Evolutionary conservation across 1,140 invertebrate genomes (phyloP), one percentile per base, ranked within the genome.

Genomic region (Drosophila yakuba): DNA sequence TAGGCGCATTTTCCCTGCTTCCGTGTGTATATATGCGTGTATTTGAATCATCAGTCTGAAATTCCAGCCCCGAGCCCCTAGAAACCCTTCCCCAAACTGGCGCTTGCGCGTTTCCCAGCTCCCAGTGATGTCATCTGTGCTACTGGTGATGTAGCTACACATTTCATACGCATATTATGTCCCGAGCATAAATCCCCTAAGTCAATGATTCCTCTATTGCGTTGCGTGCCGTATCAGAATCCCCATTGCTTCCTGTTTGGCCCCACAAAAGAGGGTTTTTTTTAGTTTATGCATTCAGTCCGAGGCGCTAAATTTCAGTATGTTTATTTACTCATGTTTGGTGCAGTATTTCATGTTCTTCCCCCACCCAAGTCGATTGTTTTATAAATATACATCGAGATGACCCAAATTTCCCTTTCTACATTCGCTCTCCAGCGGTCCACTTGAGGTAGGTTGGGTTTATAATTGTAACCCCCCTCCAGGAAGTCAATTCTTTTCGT

Each of bases 121-220:
- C 71, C 71, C 60, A 78, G 66, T 88, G 83, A 88, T 88, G 83
- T 88, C 83, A 88, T 89, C 76, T 83, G 60, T 59, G 51, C 51
- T 41, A 48, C 32, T 56, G 60, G 32, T 73, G 58, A 74, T 74
- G 69, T 74, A 74, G 62, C 44, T n/a, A 39, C 32, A 36, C 39
- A 35, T 36, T 12, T n/a, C 58, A 52, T 54, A 69, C 23, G 44
- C 36, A 64, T 64, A 63, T 63, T 60, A 74, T 66, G 60, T 45
- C 57, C 28, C 36, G 35, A 71, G 76, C 80, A 80, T 63, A 67
- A 55, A 69, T 52, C 80, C 76, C 64, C 61, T 50, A 50, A 68
- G 39, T 73, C 38, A 57, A 48, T 63, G 48, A 58, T 71, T 63
- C 50, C 60, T 54, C 43, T 68, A 64, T 84, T 84, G 60, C 57